Conservation (phyloP, 2,888 invertebrate genomes). For the Latheticus oryzae region DNA sequence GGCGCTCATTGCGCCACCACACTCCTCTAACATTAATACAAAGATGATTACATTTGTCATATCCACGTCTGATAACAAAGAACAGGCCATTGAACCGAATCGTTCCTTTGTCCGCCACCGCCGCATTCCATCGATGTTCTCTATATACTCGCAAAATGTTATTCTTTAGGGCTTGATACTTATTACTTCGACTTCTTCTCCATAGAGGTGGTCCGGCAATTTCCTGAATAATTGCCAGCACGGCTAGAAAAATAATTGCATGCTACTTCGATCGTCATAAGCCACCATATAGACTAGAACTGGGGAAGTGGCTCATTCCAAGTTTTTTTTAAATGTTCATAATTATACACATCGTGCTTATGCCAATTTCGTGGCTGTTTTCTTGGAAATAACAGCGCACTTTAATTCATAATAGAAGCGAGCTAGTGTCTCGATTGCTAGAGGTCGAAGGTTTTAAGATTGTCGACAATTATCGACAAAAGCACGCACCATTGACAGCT, state of each 20-base stretch:
- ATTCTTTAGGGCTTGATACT: constrained; percentile 2
- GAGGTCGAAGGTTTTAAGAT: constrained; percentile 11
- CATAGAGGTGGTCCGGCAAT: constrained; percentile 30
- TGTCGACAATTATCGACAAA: constrained; percentile 22
- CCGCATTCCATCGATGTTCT: constrained; percentile 24
- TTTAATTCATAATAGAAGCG: constrained; percentile 32
- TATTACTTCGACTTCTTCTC: constrained; percentile 5
- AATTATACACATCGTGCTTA: constrained; percentile 27
- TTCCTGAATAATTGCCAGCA: constrained; percentile 26
- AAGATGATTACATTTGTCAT: constrained; percentile 38
- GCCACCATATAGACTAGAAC: constrained; percentile 32
- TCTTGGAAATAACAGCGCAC: constrained; percentile 20
- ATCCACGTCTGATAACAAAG: constrained; percentile 33
- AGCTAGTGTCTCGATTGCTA: constrained; percentile 17
- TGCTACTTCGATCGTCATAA: constrained; percentile 31
- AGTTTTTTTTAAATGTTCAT: constrained; percentile 16
- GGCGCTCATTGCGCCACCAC: constrained; percentile 34
- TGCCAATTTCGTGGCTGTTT: constrained; percentile 25
- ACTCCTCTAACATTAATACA: constrained; percentile 23
- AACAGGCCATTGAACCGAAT: constrained; percentile 30
- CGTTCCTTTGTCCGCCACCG: constrained; percentile 15
- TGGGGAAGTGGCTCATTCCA: constrained; percentile 21
- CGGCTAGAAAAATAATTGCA: constrained; percentile 28
- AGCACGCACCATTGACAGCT: neutral
- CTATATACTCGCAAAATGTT: constrained; percentile 9